Evolutionary conservation across 2,797 vertebrate species (phyloP).

Genomic region (Petrocephalus sullivani): DNA sequence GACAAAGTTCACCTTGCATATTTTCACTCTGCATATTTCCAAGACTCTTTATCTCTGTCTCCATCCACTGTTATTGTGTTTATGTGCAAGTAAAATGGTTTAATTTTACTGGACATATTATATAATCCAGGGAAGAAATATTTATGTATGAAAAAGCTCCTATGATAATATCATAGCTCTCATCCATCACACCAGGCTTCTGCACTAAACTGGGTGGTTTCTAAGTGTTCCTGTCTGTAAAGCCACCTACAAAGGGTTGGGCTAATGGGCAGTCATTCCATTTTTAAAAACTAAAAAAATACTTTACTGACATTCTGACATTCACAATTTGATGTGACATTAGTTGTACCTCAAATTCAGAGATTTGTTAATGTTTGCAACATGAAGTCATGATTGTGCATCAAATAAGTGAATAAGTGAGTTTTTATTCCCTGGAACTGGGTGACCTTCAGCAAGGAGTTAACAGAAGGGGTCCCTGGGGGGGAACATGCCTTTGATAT

Average conservation of each 20-base stretch:
- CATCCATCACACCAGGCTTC: background rate
- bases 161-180: background rate
- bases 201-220: background rate
- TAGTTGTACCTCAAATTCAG: background rate
- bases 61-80: background rate
- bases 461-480: background rate
- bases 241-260: background rate
- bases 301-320: background rate
- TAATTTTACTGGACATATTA: background rate
- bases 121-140: background rate
- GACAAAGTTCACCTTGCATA: slow-evolving; percentile 6
- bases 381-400: background rate
- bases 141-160: background rate
- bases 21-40: slow-evolving; percentile 5
- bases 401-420: background rate
- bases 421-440: background rate
- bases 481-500: background rate
- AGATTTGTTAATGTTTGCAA: background rate
- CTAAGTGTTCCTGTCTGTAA: background rate
- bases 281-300: background rate
- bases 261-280: background rate
- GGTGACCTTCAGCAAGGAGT: background rate
- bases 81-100: background rate
- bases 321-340: background rate
- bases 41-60: background rate